Evolutionary conservation across 2,797 vertebrate genomes (phyloP).

Genomic region (Fistularia commersonii): DNA sequence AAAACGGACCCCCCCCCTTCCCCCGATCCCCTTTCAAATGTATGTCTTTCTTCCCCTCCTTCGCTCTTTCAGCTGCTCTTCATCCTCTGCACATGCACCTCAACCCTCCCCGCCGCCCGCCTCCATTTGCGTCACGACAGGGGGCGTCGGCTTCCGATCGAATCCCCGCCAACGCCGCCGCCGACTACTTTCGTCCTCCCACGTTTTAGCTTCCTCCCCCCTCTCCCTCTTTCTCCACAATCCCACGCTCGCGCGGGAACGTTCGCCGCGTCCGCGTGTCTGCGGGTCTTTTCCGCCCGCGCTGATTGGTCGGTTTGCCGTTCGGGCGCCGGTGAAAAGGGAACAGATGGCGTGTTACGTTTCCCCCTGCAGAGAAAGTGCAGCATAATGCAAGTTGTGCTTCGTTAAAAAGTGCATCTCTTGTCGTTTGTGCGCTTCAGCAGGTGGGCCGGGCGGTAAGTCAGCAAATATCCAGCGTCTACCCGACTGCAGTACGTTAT

Average conservation of each 20-base stretch:
- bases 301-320: constrained; percentile 38
- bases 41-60: constrained; percentile 7
- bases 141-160: too few species aligned
- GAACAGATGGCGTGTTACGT: constrained; percentile 67
- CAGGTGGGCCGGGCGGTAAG: too few species aligned
- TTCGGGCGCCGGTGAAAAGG: constrained; percentile 53
- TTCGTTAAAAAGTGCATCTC: constrained; percentile 32
- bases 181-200: constrained; percentile 58
- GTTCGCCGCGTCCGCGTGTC: constrained; percentile 34
- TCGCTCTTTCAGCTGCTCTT: constrained; percentile 1
- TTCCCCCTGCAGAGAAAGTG: constrained; percentile 55
- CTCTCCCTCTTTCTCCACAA: constrained; percentile 43
- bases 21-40: constrained; percentile 1
- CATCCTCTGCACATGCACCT: too few species aligned
- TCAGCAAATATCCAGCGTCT: too few species aligned
- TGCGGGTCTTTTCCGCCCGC: too few species aligned
- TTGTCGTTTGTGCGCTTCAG: too few species aligned
- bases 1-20: constrained; percentile 31
- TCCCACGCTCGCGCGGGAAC: constrained; percentile 41
- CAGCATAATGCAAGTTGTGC: constrained; percentile 51
- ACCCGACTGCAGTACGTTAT: too few species aligned
- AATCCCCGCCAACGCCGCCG: constrained; percentile 45
- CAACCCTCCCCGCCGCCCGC: constrained; percentile 36
- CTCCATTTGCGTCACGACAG: constrained; percentile 66
- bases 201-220: constrained; percentile 46